Percentiles rank a stretch among this genome's conserved stretches.
phyloP scores from a whole-genome alignment of 2,797 vertebrate species.

The Cuniculus paca region DNA sequence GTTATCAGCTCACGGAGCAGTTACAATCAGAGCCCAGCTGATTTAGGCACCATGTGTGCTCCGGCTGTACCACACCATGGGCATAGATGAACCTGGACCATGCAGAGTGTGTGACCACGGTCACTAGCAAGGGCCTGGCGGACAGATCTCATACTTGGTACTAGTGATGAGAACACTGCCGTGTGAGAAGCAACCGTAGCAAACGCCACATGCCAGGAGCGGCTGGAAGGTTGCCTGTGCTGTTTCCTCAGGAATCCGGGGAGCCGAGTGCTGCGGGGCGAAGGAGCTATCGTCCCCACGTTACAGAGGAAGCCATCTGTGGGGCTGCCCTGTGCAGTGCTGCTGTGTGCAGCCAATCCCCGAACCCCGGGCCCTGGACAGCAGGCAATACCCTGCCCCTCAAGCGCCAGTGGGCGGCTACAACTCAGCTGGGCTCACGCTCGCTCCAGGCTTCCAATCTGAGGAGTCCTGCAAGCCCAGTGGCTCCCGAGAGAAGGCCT shows the following conservation, averaged over 20 bases:
- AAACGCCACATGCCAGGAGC: no score
- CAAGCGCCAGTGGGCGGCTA: neutral
- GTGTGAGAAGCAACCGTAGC: neutral
- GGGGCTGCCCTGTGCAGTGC: neutral
- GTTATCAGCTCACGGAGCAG: constrained; percentile 38
- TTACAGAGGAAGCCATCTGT: neutral
- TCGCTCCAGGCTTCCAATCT: neutral
- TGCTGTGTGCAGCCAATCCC: neutral
- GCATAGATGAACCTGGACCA: neutral
- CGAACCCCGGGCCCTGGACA: neutral
- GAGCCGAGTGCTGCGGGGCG: neutral
- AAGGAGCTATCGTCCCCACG: neutral
- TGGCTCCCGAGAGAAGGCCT: neutral
- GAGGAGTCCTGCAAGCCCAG: neutral
- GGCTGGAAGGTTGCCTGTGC: neutral
- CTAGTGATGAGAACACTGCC: neutral
- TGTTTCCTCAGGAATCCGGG: neutral
- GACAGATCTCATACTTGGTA: neutral
- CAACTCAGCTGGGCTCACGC: neutral
- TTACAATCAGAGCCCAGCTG: neutral
- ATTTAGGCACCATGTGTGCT: neutral
- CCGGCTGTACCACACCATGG: neutral
- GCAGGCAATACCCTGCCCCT: no score
- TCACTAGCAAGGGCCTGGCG: neutral
- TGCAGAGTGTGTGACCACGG: neutral